phyloP scores from a whole-genome alignment of 2,797 vertebrate genomes.

The Macroramphosus scolopax region DNA sequence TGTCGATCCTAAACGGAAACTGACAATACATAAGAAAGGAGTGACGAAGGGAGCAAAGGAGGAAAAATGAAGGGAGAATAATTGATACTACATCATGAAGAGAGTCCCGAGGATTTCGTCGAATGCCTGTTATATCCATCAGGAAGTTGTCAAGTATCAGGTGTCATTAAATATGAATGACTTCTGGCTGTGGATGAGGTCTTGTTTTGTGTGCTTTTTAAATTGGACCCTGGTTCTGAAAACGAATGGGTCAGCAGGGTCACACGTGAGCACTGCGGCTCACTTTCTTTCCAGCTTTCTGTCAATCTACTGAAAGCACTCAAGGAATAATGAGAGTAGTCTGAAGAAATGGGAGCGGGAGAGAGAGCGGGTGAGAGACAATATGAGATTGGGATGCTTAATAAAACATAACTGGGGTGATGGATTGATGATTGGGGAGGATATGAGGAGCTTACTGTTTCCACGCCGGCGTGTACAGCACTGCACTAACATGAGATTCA shows the following conservation, averaged over 20 bases:
- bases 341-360: slow-evolving; percentile 30
- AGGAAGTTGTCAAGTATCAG: slow-evolving; percentile 44
- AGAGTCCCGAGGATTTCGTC: slow-evolving; percentile 30
- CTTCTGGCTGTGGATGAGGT: slow-evolving; percentile 32
- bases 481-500: not conserved
- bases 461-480: not conserved
- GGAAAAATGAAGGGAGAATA: slow-evolving; percentile 11
- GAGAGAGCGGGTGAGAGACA: slow-evolving; percentile 22
- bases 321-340: slow-evolving; percentile 53
- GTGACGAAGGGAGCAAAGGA: too few species aligned
- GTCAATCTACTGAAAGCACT: slow-evolving; percentile 34
- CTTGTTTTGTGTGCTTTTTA: slow-evolving; percentile 54
- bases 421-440: slow-evolving; percentile 31
- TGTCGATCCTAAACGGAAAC: too few species aligned
- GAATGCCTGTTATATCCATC: slow-evolving; percentile 39
- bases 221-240: slow-evolving; percentile 42
- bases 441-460: slow-evolving; percentile 1
- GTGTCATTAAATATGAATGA: slow-evolving; percentile 62
- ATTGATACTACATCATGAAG: not conserved
- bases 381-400: slow-evolving; percentile 39
- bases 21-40: too few species aligned
- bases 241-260: slow-evolving; percentile 44
- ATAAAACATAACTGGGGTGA: slow-evolving; percentile 61
- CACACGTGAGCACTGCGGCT: slow-evolving; percentile 25
- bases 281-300: slow-evolving; percentile 9